Evolutionary conservation across 2,113 vertebrate genomes (phyloP).

Genomic region (Clarias gariepinus): DNA sequence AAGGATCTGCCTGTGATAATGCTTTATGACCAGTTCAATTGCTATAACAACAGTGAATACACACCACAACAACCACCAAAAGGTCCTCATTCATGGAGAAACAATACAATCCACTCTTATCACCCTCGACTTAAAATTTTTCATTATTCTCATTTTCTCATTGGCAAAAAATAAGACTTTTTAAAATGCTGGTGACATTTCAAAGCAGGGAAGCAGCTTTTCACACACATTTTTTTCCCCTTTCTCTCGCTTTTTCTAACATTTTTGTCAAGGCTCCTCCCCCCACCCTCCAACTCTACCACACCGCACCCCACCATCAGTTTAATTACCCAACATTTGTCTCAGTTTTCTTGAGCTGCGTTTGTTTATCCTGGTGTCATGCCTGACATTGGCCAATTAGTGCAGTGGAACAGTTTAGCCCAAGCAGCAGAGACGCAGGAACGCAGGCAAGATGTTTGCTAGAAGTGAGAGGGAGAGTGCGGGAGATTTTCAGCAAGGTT

Average conservation of each 20-base stretch:
- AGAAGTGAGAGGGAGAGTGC: constrained; percentile 48
- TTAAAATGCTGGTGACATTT: constrained; percentile 62
- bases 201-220: constrained; percentile 48
- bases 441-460: constrained; percentile 65
- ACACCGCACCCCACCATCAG: constrained; percentile 64
- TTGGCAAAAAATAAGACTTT: constrained; percentile 58
- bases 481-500: constrained; percentile 21
- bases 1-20: background rate
- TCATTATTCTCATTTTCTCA: constrained; percentile 44
- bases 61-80: background rate
- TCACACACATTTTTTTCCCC: constrained; percentile 55
- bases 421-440: constrained; percentile 60
- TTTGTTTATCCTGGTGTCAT: constrained; percentile 92
- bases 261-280: constrained; percentile 63
- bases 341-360: constrained; percentile 80
- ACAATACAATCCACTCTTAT: constrained; percentile 1
- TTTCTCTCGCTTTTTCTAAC: constrained; percentile 56
- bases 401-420: constrained; percentile 88
- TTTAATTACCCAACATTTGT: constrained; percentile 93
- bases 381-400: constrained; percentile 89
- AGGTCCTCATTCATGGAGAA: constrained; percentile 3
- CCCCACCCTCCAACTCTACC: constrained; percentile 54
- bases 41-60: constrained; percentile 28
- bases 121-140: background rate
- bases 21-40: constrained; percentile 22